Percentiles rank a stretch among this genome's conserved stretches.
Evolutionary conservation across 2,888 invertebrate genomes (phyloP).

Genomic region (Sminthurides aquaticus): DNA sequence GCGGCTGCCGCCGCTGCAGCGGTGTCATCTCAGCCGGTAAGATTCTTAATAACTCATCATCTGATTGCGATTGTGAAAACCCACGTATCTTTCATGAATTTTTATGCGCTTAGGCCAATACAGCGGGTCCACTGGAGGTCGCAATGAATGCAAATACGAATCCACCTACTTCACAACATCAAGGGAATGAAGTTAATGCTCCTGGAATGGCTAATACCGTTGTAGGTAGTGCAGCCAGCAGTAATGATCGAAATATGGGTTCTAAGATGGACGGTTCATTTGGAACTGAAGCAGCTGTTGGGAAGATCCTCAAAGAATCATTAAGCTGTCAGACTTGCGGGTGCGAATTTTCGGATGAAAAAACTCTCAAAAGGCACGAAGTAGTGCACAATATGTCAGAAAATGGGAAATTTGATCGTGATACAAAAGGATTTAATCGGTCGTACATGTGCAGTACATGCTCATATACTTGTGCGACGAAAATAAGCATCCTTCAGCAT

Average conservation of each 20-base stretch:
- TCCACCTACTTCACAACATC: no score
- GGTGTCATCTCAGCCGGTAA: constrained; percentile 16
- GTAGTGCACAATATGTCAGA: constrained; percentile 47
- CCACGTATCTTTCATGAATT: no score
- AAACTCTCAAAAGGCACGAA: constrained; percentile 51
- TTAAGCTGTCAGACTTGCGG: constrained; percentile 50
- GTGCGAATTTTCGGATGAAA: constrained; percentile 53
- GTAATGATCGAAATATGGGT: no score
- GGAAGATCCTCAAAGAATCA: constrained; percentile 44
- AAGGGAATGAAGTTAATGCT: no score
- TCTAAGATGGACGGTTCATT: no score
- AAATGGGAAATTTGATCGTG: constrained; percentile 3
- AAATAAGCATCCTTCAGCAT: constrained; percentile 51
- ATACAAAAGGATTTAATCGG: constrained; percentile 6
- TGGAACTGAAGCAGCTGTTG: no score
- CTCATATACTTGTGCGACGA: constrained; percentile 49
- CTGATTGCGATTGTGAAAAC: no score
- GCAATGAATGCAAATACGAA: no score
- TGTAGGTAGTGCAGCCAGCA: no score
- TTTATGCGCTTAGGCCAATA: no score
- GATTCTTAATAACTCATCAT: background rate
- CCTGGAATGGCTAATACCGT: no score
- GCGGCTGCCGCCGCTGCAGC: constrained; percentile 41
- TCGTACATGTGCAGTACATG: constrained; percentile 50
- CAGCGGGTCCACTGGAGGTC: no score